Conservation (phyloP, 2,113 vertebrate species). For the Rattus rattus region DNA sequence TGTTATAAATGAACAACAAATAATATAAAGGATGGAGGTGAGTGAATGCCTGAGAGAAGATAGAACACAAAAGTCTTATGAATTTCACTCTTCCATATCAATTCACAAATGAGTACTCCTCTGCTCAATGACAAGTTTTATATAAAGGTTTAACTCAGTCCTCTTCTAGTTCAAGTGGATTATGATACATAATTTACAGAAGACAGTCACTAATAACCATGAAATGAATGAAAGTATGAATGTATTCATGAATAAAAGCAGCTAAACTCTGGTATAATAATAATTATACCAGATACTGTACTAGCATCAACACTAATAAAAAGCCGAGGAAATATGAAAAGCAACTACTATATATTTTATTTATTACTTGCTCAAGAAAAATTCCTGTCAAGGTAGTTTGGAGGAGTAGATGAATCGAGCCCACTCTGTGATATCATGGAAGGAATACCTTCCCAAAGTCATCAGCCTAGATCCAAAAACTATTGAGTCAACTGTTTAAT, state of each 20-base stretch:
- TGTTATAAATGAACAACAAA: background rate
- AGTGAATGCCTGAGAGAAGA: background rate
- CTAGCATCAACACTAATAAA: background rate
- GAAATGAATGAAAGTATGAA: background rate
- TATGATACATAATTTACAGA: background rate
- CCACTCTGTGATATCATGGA: background rate
- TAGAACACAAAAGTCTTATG: accelerated
- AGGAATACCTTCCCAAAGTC: background rate
- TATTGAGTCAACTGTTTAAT: background rate
- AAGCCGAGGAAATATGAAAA: background rate
- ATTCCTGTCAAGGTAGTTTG: background rate
- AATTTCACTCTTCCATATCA: background rate
- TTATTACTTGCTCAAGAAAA: background rate
- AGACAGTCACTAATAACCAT: background rate
- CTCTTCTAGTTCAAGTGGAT: background rate
- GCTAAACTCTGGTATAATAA: background rate
- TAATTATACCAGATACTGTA: background rate
- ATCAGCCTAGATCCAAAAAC: background rate
- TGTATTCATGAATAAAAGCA: background rate
- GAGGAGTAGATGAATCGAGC: background rate
- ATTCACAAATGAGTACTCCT: background rate
- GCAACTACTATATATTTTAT: background rate
- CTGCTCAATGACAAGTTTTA: background rate
- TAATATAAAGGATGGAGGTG: background rate
- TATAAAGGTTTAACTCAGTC: background rate